phyloP scores from a whole-genome alignment of 1,140 invertebrate species.

The Artemia franciscana region DNA sequence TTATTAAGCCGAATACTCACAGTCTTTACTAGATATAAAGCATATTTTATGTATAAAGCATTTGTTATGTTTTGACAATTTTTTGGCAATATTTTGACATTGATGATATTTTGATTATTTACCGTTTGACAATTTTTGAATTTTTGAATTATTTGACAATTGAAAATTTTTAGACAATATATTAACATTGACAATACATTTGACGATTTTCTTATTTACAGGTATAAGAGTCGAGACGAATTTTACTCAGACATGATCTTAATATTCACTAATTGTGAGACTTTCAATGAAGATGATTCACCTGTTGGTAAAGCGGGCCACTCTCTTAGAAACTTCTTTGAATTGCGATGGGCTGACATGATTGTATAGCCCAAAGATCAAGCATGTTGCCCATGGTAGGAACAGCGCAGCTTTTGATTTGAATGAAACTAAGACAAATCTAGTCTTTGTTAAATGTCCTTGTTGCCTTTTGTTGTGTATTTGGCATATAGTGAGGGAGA shows the following conservation, averaged over 20 bases:
- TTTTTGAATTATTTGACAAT: background rate
- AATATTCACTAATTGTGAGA: slow-evolving; percentile 90
- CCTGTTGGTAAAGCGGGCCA: slow-evolving; percentile 84
- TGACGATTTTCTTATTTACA: slow-evolving; percentile 22
- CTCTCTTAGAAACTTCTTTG: slow-evolving; percentile 70
- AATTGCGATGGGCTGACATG: slow-evolving; percentile 54
- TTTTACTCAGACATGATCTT: slow-evolving; percentile 70
- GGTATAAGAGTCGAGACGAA: slow-evolving; percentile 64
- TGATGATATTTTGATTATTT: background rate
- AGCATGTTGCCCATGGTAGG: too few species aligned
- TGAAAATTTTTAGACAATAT: slow-evolving; percentile 3
- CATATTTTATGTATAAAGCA: too few species aligned
- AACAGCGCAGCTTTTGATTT: too few species aligned
- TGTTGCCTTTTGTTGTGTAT: too few species aligned
- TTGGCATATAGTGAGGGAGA: too few species aligned
- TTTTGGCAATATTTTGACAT: background rate
- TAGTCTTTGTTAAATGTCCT: too few species aligned
- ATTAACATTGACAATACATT: background rate
- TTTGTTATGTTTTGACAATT: background rate
- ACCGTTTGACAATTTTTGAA: background rate
- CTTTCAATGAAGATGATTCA: slow-evolving; percentile 91
- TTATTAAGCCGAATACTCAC: too few species aligned
- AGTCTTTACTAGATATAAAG: too few species aligned
- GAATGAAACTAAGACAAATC: too few species aligned
- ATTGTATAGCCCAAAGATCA: slow-evolving; percentile 11